Base-by-base conservation (phyloP, 2,797 vertebrate genomes). In the Bufotes viridis region DNA sequence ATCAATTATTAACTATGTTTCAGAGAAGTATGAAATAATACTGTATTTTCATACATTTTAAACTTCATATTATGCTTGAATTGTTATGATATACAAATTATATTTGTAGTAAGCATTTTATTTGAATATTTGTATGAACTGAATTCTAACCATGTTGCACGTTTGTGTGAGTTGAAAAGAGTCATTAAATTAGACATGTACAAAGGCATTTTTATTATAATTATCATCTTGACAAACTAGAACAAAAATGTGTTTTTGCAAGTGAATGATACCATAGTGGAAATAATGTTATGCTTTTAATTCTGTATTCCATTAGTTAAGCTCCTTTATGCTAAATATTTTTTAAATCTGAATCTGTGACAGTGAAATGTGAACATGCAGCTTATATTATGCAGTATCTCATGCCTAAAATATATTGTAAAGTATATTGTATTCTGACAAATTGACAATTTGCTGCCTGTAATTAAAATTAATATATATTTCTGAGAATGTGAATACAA, bases 211-310 rank as follows among this genome's bases (percentile, higher is more conserved):
- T 63, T 81, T 42, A 61, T 81, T 63, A 20, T 34, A 34, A 61
- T 60, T 42, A 58, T 42, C 57, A 18, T 17, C 20, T 42, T 63
- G 78, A 60, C 78, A 60, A 81, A 81, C 78, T 81, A 63, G 78
- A 34, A 81, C 78, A 81, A 81, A 80, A 81, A 81, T 57, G 76
- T 57, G 13, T 78, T 57, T 78, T 78, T 26, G 76, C 76, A 78
- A 55, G 51, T 57, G n/a, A 78, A 57, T 78, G 49, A n/a, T 24
- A 57, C 12, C 22, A 58, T 12, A 24, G n/a, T 78, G 53, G 53
- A 78, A 24, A 55, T 78, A 78, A 78, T 57, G 42, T 13, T 55
- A 26, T 57, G 22, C 53, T 78, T 57, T 57, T 26, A 57, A 26
- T 57, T 13, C n/a, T 78, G 76, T 24, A 78, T 78, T 55, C 76